Conservation (phyloP, 1,140 invertebrate species). For the Argopecten irradians region DNA sequence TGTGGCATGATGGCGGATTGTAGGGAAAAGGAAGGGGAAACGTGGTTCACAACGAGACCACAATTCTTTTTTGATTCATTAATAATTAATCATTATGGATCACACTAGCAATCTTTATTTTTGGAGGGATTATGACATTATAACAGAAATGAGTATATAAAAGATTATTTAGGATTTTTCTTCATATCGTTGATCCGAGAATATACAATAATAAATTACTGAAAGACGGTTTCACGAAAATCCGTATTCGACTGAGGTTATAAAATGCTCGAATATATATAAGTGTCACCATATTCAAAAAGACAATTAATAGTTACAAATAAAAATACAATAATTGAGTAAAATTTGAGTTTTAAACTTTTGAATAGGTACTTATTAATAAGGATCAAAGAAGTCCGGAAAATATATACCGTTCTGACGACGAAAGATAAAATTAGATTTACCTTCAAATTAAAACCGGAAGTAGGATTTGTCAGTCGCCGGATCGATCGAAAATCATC, state of each 20-base stretch:
- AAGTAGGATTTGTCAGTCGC: background rate
- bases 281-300: no score
- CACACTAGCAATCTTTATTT: no score
- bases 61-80: background rate
- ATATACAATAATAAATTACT: background rate
- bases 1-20: slow-evolving; percentile 46
- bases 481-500: slow-evolving; percentile 2
- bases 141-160: no score
- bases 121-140: no score
- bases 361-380: no score
- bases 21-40: slow-evolving; percentile 41
- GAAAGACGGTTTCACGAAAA: background rate
- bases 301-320: no score
- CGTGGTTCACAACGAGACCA: slow-evolving; percentile 13
- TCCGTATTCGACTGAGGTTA: background rate
- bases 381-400: no score
- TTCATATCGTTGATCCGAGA: background rate
- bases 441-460: background rate
- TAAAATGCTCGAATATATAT: no score
- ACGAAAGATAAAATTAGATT: background rate
- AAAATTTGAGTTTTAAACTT: no score
- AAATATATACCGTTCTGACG: background rate
- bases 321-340: no score
- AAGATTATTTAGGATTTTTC: background rate
- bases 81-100: no score